Evolutionary conservation across 1,140 invertebrate species (phyloP), one percentile per base, ranked within the genome.

Genomic region (Caenorhabditis inopinata): DNA sequence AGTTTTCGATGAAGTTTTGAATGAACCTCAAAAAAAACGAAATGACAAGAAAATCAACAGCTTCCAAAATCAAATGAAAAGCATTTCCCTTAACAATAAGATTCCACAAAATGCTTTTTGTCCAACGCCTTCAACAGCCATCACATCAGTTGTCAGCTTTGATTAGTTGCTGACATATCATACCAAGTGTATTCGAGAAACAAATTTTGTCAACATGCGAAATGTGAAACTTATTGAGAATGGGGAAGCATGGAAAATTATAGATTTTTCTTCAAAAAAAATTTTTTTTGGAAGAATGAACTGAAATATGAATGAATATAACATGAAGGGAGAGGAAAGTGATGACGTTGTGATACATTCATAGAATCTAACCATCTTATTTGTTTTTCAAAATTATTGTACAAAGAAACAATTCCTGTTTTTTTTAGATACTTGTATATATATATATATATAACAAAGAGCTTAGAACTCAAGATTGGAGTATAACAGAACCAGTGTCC

Each of bases 121-220:
- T 21, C 27, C 27, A 38, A 68, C 58, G 58, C 58, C 58, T 68
- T 42, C 58, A 16, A 32, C 58, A 38, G 58, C 38, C 58, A n/a
- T 23, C n/a, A 4, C 32, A 38, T 16, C 35, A 68, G 32, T 38
- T 68, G 58, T 68, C 58, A 68, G 58, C 38, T 68, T 68, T 68
- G 58, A 68, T 68, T 68, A 68, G 29, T 32, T 68, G 58, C 32
- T 68, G 58, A 68, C 58, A 68, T 68, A 68, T 68, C 58, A 68
- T 68, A 32, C 35, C 58, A 68, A 68, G 58, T 58, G 51, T 32
- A n/a, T n/a, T n/a, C n/a, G n/a, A n/a, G n/a, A n/a, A n/a, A n/a
- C n/a, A n/a, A n/a, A n/a, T n/a, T n/a, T n/a, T n/a, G n/a, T n/a
- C n/a, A n/a, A n/a, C n/a, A n/a, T n/a, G n/a, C n/a, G n/a, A n/a